Evolutionary conservation across 1,140 invertebrate species (phyloP), one percentile per base, ranked within the genome.

Genomic region (Daktulosphaira vitifoliae): DNA sequence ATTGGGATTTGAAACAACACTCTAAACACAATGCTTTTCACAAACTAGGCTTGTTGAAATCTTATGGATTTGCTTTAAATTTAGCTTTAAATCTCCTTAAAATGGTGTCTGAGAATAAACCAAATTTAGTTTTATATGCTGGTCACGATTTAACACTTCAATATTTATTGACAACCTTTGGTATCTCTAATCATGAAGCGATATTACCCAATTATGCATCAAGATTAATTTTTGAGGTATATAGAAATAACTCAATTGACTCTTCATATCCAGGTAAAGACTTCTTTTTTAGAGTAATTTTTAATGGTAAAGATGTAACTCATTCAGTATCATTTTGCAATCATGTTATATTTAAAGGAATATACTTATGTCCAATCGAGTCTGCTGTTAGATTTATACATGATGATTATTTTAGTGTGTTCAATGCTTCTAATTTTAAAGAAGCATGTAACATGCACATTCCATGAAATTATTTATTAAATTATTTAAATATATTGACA

Each of bases 81-180:
- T 84, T 91, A 42, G 86, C 90, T 1, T 82, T 83, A 48, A 84
- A 88, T 68, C 85, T 90, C 80, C 78, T 90, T 1, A 79, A 81
- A 68, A 87, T 87, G 75, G 84, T 87, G 59, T 89, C 85, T 0
- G 85, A 86, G 64, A 82, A 79, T 67, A 85, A 84, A 69, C 87
- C 87, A 0, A 87, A 86, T 71, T 81, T 95, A 65, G 84, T 92
- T 7, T 68, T 95, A 0, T 96, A 92, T 73, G 94, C 91, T 0
- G 92, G 90, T 0, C 93, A 96, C 72, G 92, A 95, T 73, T 87
- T 87, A 70, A 94, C 92, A 0, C 69, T 95, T 20, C 87, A 91
- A 69, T 88, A 90, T 69, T 74, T 96, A 3, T 81, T 87, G 2
- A 80, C 85, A 5, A 87, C 89, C 1, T 72, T 96, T 20, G 90